Evolutionary conservation across 2,888 invertebrate species (phyloP), one percentile per base, ranked within the genome.

Genomic region (Aspidiotus destructor): DNA sequence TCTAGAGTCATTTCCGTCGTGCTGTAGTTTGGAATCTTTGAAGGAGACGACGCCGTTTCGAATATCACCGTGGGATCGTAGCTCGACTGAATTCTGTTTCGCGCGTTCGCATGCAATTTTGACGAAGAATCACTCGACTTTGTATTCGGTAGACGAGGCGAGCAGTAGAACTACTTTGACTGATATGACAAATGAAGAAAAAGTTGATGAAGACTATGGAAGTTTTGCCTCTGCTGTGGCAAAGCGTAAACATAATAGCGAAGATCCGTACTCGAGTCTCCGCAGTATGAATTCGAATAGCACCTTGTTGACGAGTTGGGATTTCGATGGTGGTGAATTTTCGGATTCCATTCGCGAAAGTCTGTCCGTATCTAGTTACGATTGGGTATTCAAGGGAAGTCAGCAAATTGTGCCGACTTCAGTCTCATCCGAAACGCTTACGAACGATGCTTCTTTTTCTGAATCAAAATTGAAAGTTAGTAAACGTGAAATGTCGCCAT

Each of bases 31-130:
- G 69, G 79, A 80, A 70, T 79, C 79, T 7, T 74, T 79, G n/a
- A 77, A 78, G 11, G 78, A 78, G 5, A 77, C 77, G 7, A 78
- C 78, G 9, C 79, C 79, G 1, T 71, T 79, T 58, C 80, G 84
- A 71, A 79, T 86, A 60, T 86, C 86, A 2, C 77, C 86, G 15
- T 86, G 86, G 82, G 86, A 86, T 76, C 85, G 85, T 75, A 85
- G 85, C n/a, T 85, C 84, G 11, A 85, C 86, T 0, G 86, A 86
- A 76, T 86, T 86, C 75, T 86, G 85, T 75, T 86, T 87, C 74
- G 85, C 86, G 52, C 85, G 85, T 74, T 86, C 86, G 0, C 82
- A 86, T 7, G 86, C 86, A 75, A 78, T 87, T 13, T 77, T 86
- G 2, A 83, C 84, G 8, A 72, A 73, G n/a, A 71, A 70, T 55